These are phyloP conservation scores for Salvator merianae DNA, from an alignment of 2,113 vertebrate species.

Conservation along the genomic window DNA sequence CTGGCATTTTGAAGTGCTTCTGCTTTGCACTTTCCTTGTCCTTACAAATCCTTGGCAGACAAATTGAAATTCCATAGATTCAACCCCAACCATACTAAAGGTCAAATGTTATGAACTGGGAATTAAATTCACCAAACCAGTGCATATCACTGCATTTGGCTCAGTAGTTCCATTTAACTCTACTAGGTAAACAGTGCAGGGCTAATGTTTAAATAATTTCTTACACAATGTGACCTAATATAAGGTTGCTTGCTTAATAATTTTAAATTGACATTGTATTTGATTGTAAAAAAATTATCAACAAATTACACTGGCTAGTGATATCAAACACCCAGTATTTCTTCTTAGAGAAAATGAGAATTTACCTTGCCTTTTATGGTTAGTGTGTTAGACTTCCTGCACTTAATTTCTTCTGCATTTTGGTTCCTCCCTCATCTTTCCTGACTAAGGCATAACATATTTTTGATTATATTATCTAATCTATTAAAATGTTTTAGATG, in stretches of 20 bases:
- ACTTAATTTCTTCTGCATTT: background rate
- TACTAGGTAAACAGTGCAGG: background rate
- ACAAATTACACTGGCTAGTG: background rate
- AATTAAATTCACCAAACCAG: too few relatives aligned
- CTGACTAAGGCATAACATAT: background rate
- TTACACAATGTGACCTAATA: background rate
- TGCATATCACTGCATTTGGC: too few relatives aligned
- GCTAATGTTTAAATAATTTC: background rate
- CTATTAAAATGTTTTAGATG: conserved; percentile 3
- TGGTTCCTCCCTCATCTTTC: background rate
- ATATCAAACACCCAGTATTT: too few relatives aligned
- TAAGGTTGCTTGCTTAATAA: background rate
- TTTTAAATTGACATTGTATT: background rate
- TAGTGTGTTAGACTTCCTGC: background rate
- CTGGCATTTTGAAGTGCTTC: too few relatives aligned
- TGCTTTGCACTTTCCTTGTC: too few relatives aligned
- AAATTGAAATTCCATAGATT: background rate
- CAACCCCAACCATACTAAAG: too few relatives aligned
- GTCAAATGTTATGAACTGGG: too few relatives aligned
- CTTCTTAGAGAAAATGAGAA: background rate
- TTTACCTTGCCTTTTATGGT: background rate
- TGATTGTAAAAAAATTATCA: background rate
- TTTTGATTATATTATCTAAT: background rate
- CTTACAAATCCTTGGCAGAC: too few relatives aligned
- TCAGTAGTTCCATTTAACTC: too few relatives aligned